Percentiles rank a stretch among this genome's conserved stretches.
phyloP scores from a whole-genome alignment of 2,113 vertebrate genomes.

The Brevimyrus niger region DNA sequence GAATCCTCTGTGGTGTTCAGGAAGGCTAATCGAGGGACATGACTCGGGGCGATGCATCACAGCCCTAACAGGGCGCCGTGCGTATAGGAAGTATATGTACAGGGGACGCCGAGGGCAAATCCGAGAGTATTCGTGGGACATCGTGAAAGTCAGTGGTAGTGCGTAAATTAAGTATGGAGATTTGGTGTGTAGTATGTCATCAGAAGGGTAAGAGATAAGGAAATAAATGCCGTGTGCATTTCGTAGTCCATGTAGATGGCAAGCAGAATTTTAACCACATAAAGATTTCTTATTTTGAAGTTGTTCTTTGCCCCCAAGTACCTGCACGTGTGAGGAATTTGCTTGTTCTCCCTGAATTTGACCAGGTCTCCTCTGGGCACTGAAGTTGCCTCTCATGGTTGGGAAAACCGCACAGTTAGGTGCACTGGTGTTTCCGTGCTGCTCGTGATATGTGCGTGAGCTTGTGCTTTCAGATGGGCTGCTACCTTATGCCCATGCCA shows the following conservation, averaged over 20 bases:
- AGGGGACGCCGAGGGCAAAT: neutral
- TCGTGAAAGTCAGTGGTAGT: neutral
- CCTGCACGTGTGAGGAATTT: neutral
- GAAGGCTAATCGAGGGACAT: neutral
- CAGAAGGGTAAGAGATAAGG: neutral
- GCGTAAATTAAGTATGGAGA: neutral
- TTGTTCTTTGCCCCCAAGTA: neutral
- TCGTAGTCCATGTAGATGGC: neutral
- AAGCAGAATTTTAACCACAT: neutral
- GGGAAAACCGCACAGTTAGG: neutral
- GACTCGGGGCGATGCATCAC: neutral
- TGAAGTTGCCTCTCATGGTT: neutral
- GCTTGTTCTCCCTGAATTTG: neutral
- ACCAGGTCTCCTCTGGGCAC: neutral
- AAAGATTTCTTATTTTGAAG: neutral
- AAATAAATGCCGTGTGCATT: neutral
- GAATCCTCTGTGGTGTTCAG: constrained; percentile 8
- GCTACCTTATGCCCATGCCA: neutral
- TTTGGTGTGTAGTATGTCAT: neutral
- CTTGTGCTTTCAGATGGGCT: neutral
- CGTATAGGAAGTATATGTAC: neutral
- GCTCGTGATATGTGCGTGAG: neutral
- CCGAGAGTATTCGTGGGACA: neutral
- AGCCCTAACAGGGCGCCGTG: neutral
- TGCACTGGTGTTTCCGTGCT: neutral